Conservation (phyloP, 1,140 invertebrate genomes). For the Zaprionus ornatus region DNA sequence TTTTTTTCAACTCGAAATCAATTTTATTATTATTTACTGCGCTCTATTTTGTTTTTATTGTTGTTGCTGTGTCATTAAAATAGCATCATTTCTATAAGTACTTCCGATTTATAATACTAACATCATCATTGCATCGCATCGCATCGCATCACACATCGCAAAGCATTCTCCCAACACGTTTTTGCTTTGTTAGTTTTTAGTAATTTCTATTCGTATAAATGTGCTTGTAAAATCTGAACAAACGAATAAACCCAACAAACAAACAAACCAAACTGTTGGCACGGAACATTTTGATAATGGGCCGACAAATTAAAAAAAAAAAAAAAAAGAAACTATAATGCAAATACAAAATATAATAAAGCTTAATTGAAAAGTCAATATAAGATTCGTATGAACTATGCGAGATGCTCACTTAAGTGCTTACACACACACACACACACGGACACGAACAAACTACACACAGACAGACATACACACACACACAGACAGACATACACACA, state of each 20-base stretch:
- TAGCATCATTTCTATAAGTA: conserved; percentile 34
- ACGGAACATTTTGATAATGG: conserved; percentile 31
- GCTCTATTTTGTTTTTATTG: background rate
- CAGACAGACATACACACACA: background rate
- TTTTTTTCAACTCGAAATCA: background rate
- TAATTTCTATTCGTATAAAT: conserved; percentile 58
- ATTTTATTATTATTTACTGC: background rate
- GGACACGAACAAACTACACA: background rate
- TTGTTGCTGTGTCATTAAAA: background rate
- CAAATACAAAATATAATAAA: background rate
- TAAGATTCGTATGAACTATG: conserved; percentile 14
- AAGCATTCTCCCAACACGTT: conserved; percentile 8
- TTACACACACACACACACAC: background rate
- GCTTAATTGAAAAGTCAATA: conserved; percentile 16
- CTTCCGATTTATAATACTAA: conserved; percentile 39
- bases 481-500: background rate
- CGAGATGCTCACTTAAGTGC: background rate
- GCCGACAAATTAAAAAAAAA: background rate
- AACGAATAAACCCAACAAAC: conserved; percentile 5
- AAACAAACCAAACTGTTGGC: conserved; percentile 43
- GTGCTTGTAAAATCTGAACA: conserved; percentile 65
- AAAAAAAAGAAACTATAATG: conserved; percentile 10
- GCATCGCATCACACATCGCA: conserved; percentile 6
- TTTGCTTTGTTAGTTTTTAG: conserved; percentile 35
- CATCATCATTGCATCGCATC: conserved; percentile 25